phyloP scores from a whole-genome alignment of 2,888 invertebrate species.

The Drosophila kambysellisi region DNA sequence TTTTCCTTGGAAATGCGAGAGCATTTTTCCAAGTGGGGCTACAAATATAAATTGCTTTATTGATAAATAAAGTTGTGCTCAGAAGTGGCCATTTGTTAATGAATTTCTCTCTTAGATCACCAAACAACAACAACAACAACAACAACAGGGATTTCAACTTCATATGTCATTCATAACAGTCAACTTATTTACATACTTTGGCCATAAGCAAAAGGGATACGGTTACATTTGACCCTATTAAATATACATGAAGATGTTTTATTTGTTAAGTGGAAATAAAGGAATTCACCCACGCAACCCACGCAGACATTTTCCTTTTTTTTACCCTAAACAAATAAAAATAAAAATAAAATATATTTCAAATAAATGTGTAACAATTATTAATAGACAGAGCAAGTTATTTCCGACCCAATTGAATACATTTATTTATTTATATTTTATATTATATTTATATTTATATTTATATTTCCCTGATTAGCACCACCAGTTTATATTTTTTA shows the following conservation, averaged over 20 bases:
- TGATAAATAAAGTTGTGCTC: not conserved
- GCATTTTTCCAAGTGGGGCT: not conserved
- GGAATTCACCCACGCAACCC: not conserved
- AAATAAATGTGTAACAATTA: constrained; percentile 1
- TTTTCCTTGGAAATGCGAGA: too few species aligned
- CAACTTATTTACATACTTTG: constrained; percentile 3
- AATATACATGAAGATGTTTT: constrained; percentile 30
- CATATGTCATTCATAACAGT: not conserved
- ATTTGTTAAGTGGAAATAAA: constrained; percentile 10
- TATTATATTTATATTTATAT: too few species aligned
- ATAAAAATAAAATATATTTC: not conserved
- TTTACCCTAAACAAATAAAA: not conserved
- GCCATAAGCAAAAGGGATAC: not conserved
- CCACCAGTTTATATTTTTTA: not conserved
- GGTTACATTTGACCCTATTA: constrained; percentile 21
- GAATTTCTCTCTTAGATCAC: not conserved
- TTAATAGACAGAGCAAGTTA: not conserved
- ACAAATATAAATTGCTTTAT: not conserved
- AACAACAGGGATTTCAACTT: too few species aligned
- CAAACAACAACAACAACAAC: too few species aligned
- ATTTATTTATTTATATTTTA: too few species aligned
- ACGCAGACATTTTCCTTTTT: not conserved
- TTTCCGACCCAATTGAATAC: not conserved
- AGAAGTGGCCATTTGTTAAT: not conserved
- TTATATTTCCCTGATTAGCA: too few species aligned